A percentile compares a stretch with the other conserved stretches of the same genome.
Conservation (phyloP, 2,797 vertebrate genomes). For the Triplophysa yarkandensis region DNA sequence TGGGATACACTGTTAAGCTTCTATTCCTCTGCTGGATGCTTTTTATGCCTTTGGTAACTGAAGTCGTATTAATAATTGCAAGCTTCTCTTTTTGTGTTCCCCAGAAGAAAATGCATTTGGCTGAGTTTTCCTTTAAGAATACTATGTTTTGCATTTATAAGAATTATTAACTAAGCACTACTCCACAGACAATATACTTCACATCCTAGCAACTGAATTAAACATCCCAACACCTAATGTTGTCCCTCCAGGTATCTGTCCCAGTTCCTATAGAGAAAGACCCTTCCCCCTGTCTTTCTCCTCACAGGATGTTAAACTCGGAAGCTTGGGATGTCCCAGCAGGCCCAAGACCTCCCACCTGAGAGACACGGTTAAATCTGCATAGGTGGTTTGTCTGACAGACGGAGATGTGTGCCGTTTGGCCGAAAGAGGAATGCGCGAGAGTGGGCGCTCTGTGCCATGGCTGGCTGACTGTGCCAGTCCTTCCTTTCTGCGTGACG, state of each 20-base stretch:
- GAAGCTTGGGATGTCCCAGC: conserved; percentile 23
- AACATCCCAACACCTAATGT: background rate
- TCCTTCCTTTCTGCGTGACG: conserved; percentile 36
- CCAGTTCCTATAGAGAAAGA: conserved; percentile 9
- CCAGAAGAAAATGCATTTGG: background rate
- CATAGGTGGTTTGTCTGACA: conserved; percentile 56
- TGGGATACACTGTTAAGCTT: background rate
- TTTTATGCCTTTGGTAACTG: background rate
- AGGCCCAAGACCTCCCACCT: conserved; percentile 40
- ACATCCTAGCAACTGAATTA: background rate
- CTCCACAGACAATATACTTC: background rate
- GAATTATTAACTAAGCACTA: background rate
- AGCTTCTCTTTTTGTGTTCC: background rate
- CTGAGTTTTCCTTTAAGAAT: background rate
- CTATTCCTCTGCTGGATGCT: background rate
- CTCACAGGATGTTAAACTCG: conserved; percentile 4
- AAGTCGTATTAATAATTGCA: background rate
- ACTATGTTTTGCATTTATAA: background rate
- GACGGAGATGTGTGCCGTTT: conserved; percentile 45
- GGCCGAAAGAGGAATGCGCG: conserved; percentile 32
- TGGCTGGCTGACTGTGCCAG: conserved; percentile 40
- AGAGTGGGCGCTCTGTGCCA: conserved; percentile 30
- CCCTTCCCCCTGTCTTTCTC: background rate
- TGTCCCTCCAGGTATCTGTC: conserved; percentile 12
- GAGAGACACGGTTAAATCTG: conserved; percentile 51